Percentiles rank a stretch among this genome's conserved stretches.
These are phyloP conservation scores for Galagoides demidoff DNA, from an alignment of 2,797 vertebrate species.

Conservation along the genomic window DNA sequence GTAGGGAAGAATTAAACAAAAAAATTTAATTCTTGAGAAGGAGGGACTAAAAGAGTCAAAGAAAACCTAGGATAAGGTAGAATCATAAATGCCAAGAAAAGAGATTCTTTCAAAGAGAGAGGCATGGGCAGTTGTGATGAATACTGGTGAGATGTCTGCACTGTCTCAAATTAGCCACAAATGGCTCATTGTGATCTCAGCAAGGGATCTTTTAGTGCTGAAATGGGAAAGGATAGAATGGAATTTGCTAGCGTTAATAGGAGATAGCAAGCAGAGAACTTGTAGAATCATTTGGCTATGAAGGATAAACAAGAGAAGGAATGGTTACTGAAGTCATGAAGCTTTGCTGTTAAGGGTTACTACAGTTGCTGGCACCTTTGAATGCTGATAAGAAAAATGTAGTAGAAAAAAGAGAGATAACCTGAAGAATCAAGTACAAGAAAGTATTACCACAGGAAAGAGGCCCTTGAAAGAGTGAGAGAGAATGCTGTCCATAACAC, in stretches of 20 bases:
- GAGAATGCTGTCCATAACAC: neutral
- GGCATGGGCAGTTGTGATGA: neutral
- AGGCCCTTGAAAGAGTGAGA: neutral
- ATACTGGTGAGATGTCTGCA: neutral
- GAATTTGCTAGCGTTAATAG: neutral
- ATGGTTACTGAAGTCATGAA: neutral
- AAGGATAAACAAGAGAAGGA: neutral
- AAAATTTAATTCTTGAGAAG: neutral
- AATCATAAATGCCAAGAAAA: neutral
- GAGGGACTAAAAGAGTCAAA: neutral
- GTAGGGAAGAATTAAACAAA: neutral
- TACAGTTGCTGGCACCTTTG: neutral
- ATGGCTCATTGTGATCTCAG: neutral
- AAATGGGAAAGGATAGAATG: neutral
- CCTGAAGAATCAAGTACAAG: neutral
- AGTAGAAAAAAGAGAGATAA: neutral
- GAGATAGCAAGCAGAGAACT: neutral
- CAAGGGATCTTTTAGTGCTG: neutral
- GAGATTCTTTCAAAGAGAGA: neutral
- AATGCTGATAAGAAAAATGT: neutral
- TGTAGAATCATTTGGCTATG: neutral
- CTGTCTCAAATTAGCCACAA: neutral
- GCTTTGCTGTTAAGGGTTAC: neutral
- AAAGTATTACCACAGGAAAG: neutral
- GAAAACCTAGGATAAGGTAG: neutral